A percentile compares a stretch with the other conserved stretches of the same genome.
Evolutionary conservation across 2,797 vertebrate species (phyloP).

Genomic region (Amblyraja radiata): DNA sequence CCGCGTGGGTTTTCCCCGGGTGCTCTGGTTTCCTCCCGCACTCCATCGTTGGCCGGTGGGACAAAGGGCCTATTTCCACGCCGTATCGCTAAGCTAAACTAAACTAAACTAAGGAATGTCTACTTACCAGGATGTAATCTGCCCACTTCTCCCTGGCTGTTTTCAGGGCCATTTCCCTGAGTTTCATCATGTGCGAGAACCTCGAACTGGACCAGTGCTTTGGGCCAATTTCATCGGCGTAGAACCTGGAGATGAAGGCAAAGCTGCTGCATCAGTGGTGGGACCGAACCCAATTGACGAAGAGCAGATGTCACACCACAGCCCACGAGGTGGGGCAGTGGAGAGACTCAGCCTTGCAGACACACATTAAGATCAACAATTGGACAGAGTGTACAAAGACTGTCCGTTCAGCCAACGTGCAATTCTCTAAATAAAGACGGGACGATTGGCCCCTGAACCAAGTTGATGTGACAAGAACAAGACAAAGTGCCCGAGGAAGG

Average conservation of each 20-base stretch:
- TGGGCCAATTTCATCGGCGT: constrained; percentile 86
- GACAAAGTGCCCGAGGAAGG: too few relatives aligned
- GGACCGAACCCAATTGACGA: background rate
- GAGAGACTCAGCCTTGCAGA: background rate
- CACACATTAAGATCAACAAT: background rate
- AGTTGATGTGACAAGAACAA: background rate
- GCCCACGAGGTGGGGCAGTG: background rate
- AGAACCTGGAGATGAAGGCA: constrained; percentile 60
- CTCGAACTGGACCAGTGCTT: constrained; percentile 89
- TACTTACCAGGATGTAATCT: constrained; percentile 83
- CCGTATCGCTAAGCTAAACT: too few relatives aligned
- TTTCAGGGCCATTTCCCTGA: constrained; percentile 83
- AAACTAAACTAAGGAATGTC: too few relatives aligned
- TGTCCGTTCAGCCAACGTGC: too few relatives aligned
- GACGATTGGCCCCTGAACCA: background rate
- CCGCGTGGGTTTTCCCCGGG: too few relatives aligned
- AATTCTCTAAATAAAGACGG: background rate
- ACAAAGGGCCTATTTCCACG: too few relatives aligned
- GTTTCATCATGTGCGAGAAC: constrained; percentile 87
- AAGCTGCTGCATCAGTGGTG: background rate
- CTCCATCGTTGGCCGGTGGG: too few relatives aligned
- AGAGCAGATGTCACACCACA: background rate
- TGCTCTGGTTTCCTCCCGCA: too few relatives aligned
- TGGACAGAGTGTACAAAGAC: background rate
- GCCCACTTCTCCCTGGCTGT: constrained; percentile 84